These are phyloP conservation scores for Chionomys nivalis DNA, from an alignment of 2,113 vertebrate genomes.

Conservation along the genomic window DNA sequence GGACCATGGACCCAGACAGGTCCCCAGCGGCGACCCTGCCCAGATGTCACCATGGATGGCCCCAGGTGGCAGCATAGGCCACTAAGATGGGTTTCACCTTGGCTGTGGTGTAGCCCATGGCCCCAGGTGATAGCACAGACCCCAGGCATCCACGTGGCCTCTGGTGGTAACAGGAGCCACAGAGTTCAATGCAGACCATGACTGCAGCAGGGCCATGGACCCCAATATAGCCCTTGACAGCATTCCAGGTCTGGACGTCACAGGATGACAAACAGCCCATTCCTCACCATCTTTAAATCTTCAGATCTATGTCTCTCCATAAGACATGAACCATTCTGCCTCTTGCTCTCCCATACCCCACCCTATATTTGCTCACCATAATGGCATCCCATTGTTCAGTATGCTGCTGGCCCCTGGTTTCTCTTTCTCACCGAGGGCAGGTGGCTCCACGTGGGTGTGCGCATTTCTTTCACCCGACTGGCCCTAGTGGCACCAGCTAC, in stretches of 20 bases:
- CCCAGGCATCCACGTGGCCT: neutral
- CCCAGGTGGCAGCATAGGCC: too few relatives aligned
- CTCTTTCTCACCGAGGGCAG: too few relatives aligned
- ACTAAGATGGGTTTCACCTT: too few relatives aligned
- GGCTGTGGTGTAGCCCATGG: neutral
- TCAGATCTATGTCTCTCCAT: neutral
- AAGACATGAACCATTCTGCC: neutral
- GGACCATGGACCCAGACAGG: neutral
- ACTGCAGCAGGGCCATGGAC: neutral
- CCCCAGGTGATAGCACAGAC: neutral
- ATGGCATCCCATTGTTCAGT: neutral
- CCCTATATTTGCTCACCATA: neutral
- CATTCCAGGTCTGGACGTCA: neutral
- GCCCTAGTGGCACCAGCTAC: neutral
- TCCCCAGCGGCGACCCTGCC: neutral
- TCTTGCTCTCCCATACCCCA: neutral
- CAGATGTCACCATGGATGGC: neutral
- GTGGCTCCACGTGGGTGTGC: too few relatives aligned
- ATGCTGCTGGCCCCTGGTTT: neutral
- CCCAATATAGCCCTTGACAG: neutral
- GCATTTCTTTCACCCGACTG: neutral
- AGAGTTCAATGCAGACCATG: neutral
- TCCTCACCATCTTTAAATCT: neutral
- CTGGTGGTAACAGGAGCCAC: neutral
- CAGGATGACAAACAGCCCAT: neutral